phyloP scores from a whole-genome alignment of 1,140 invertebrate species.

The Heterodera carotae region DNA sequence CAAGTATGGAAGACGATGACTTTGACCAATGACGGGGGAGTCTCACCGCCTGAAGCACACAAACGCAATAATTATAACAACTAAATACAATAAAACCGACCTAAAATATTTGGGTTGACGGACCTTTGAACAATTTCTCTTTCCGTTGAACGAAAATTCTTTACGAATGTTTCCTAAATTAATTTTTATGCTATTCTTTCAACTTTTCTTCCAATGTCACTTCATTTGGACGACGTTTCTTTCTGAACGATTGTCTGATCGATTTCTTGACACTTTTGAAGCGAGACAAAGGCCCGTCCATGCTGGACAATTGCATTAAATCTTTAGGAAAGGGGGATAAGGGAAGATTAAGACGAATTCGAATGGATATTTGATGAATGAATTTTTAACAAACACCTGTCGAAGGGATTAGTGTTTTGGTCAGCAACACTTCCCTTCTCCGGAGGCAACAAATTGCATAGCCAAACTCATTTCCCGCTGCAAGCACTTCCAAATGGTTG shows the following conservation, averaged over 20 bases:
- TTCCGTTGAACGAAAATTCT: constrained; percentile 35
- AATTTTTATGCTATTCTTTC: background rate
- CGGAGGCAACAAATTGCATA: constrained; percentile 34
- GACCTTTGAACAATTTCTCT: constrained; percentile 39
- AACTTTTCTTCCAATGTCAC: background rate
- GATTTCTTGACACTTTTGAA: constrained; percentile 50
- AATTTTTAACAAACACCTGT: background rate
- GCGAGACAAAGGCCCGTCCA: constrained; percentile 41
- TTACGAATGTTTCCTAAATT: background rate
- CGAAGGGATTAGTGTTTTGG: constrained; percentile 38
- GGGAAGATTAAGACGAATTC: background rate
- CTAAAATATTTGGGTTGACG: constrained; percentile 34
- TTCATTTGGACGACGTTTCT: constrained; percentile 24
- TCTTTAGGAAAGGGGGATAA: constrained; percentile 23
- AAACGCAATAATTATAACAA: background rate
- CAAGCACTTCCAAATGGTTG: constrained; percentile 18
- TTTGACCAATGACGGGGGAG: constrained; percentile 34
- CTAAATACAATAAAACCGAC: background rate
- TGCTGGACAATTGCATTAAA: constrained; percentile 42
- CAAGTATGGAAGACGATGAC: constrained; percentile 26
- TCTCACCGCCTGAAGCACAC: constrained; percentile 41
- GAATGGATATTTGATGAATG: too few species aligned
- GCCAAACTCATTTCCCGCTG: constrained; percentile 47
- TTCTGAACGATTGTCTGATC: constrained; percentile 45
- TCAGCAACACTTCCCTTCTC: constrained; percentile 23